phyloP scores from a whole-genome alignment of 2,797 vertebrate genomes.

The Sebastes hopkinsi region DNA sequence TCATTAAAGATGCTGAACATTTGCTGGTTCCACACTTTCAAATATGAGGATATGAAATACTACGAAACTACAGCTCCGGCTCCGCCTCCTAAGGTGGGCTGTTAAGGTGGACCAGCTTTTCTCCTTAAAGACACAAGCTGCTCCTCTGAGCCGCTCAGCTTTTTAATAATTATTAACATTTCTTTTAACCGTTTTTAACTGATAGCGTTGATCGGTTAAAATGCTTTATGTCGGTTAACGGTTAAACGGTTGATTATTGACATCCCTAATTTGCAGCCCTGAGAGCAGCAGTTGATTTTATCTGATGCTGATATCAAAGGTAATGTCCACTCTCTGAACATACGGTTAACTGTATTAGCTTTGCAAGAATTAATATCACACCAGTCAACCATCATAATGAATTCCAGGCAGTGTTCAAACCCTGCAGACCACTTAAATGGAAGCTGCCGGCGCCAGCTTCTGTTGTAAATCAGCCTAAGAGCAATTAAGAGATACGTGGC shows the following conservation, averaged over 20 bases:
- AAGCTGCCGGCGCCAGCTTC: constrained; percentile 10
- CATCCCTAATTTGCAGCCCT: background rate
- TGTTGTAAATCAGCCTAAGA: constrained; percentile 25
- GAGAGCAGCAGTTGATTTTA: background rate
- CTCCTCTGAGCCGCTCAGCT: too few relatives aligned
- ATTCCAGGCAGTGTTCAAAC: constrained; percentile 10
- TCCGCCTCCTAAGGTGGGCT: too few relatives aligned
- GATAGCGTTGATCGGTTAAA: too few relatives aligned
- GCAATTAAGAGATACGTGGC: constrained; percentile 35
- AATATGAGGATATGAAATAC: accelerated
- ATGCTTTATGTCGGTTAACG: too few relatives aligned
- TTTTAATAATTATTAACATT: too few relatives aligned
- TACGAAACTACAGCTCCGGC: too few relatives aligned
- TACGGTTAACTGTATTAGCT: constrained; percentile 1
- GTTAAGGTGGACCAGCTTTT: too few relatives aligned
- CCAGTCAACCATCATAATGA: constrained; percentile 12
- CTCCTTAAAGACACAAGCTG: accelerated
- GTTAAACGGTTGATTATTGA: too few relatives aligned
- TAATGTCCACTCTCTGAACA: background rate
- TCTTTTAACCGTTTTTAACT: too few relatives aligned
- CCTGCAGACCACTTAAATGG: constrained; percentile 28
- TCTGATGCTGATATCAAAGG: background rate
- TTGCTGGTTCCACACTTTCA: background rate
- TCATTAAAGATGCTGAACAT: background rate
- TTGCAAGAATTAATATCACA: constrained; percentile 19